These are phyloP conservation scores for Budorcas taxicolor DNA, from an alignment of 2,113 vertebrate species.

Conservation along the genomic window DNA sequence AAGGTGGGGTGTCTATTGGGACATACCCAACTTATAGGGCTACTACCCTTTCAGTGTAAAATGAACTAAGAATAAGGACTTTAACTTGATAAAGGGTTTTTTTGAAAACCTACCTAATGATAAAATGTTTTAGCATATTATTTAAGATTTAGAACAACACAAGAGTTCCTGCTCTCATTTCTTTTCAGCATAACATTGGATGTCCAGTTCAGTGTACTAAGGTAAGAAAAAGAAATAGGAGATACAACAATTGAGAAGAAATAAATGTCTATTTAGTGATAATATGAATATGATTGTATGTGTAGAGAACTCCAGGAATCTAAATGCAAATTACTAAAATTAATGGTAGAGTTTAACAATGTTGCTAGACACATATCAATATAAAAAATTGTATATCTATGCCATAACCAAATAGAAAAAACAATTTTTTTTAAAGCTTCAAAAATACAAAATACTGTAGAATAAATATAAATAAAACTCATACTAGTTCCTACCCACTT, in stretches of 20 bases:
- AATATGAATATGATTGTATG: not conserved
- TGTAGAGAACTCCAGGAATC: not conserved
- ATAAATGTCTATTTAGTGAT: not conserved
- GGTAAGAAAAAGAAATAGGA: conserved; percentile 14
- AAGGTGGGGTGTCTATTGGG: not conserved
- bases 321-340: not conserved
- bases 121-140: not conserved
- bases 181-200: not conserved
- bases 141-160: not conserved
- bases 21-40: not conserved
- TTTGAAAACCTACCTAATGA: not conserved
- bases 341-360: not conserved
- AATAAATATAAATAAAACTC: not conserved
- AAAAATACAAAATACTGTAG: not conserved
- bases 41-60: not conserved
- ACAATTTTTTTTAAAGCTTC: not conserved
- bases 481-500: not conserved
- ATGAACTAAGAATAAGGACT: not conserved
- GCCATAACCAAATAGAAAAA: not conserved
- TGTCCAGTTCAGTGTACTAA: not conserved
- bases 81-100: not conserved
- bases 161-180: not conserved
- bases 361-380: not conserved
- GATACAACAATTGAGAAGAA: not conserved
- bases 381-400: not conserved